phyloP scores from a whole-genome alignment of 2,888 invertebrate species.

The Saturnia pavonia region DNA sequence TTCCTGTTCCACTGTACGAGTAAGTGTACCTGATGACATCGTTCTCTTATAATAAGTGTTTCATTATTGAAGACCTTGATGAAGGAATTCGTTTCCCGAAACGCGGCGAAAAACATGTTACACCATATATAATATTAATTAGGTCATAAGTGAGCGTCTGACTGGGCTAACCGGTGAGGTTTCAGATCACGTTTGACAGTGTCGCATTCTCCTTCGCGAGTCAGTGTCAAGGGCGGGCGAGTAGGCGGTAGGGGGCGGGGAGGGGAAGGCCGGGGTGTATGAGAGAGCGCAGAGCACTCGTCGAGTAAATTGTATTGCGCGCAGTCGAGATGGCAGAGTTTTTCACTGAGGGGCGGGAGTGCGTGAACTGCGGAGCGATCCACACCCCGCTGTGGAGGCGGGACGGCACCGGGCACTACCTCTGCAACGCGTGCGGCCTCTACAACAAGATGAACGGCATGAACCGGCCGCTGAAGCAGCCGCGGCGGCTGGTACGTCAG shows the following conservation, averaged over 20 bases:
- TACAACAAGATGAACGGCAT: slow-evolving; percentile 99
- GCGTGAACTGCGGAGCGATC: slow-evolving; percentile 98
- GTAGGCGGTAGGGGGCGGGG: slow-evolving; percentile 6
- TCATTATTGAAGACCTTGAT: too few species aligned
- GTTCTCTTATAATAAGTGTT: too few species aligned
- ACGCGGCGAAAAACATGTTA: too few species aligned
- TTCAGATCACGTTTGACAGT: neutral
- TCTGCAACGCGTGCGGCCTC: slow-evolving; percentile 99
- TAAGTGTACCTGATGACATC: too few species aligned
- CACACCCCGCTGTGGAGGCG: slow-evolving; percentile 99
- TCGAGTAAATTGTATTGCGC: slow-evolving; percentile 44
- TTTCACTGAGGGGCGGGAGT: slow-evolving; percentile 96
- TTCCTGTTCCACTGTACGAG: too few species aligned
- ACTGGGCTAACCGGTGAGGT: too few species aligned
- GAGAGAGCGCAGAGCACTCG: slow-evolving; percentile 28
- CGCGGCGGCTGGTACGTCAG: slow-evolving; percentile 96
- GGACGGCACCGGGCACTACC: slow-evolving; percentile 99
- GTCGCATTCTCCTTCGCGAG: slow-evolving; percentile 10
- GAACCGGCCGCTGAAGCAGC: slow-evolving; percentile 98
- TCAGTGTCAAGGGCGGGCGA: slow-evolving; percentile 36
- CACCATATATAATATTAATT: neutral
- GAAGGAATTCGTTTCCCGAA: too few species aligned
- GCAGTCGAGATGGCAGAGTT: slow-evolving; percentile 87
- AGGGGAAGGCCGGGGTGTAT: slow-evolving; percentile 19
- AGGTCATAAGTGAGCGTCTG: neutral